Base-by-base conservation (phyloP, 2,888 invertebrate species). In the Drosophila yooni region DNA sequence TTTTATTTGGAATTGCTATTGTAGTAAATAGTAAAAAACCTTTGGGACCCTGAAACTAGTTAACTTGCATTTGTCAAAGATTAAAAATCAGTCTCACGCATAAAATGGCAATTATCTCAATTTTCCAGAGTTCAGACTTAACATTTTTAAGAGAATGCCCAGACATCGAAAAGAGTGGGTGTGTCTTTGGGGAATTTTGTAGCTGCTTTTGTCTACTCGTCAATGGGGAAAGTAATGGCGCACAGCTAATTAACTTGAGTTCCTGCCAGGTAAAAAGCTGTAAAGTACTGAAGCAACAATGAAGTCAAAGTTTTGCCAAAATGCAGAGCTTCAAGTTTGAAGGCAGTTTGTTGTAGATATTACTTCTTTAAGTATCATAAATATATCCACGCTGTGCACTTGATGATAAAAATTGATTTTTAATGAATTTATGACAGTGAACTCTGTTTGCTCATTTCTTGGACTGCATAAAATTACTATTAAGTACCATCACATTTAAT, bases 331-430 rank as follows among this genome's bases (percentile, higher is more conserved):
- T 46, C 27, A 15, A 63, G 25, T 70, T 72, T 52, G n/a, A 51
- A 10, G 3, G 31, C 51, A 67, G 54, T 46, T 82, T 63, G 29
- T n/a, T 59, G 40, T 13, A 51, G 21, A 7, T 25, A 25, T 5
- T 38, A 46, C n/a, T n/a, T 13, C 13, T n/a, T n/a, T 3, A n/a
- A 18, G 8, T 29, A 13, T 3, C 5, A 29, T 29, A 29, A 29
- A 29, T 38, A 8, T 31, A 31, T 57, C n/a, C 25, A 18, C 11
- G 29, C 2, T 48, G 13, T 43, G 29, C n/a, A 48, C 34, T 70
- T 43, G 70, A 76, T 83, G 40, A 83, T 61, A 15, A 29, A 63
- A 88, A 80, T 77, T 50, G 74, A 60, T 67, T 72, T 74, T 83
- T 71, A 82, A 83, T 85, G 62, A 77, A 64, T 83, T 82, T 72